Percentiles rank a stretch among this genome's conserved stretches.
Evolutionary conservation across 2,797 vertebrate genomes (phyloP).

Genomic region (Babyrousa celebensis): DNA sequence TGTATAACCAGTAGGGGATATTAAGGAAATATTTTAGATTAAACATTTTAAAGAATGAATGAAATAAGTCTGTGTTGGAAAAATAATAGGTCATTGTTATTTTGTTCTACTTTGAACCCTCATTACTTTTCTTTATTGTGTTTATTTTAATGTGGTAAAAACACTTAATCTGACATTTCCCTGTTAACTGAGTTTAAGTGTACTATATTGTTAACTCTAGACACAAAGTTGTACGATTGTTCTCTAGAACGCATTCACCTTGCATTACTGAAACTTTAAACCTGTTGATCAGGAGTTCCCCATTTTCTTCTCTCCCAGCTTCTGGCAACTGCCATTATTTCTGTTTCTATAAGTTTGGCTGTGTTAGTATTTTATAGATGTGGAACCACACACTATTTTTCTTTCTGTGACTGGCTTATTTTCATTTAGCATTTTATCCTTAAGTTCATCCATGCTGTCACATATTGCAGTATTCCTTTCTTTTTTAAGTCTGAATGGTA

Average conservation of each 20-base stretch:
- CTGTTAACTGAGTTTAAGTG: background rate
- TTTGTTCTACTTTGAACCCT: background rate
- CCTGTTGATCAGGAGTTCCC: background rate
- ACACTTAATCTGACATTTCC: background rate
- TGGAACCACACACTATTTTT: background rate
- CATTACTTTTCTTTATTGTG: background rate
- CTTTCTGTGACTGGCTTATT: background rate
- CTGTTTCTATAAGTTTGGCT: background rate
- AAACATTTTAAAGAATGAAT: background rate
- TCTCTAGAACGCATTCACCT: background rate
- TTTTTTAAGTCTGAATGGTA: background rate
- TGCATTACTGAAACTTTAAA: background rate
- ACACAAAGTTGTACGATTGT: background rate
- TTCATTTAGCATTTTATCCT: background rate
- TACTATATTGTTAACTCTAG: background rate
- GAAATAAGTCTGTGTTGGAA: background rate
- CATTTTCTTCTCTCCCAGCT: background rate
- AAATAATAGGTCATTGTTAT: background rate
- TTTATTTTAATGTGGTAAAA: background rate
- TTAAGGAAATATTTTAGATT: background rate
- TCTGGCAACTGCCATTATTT: background rate
- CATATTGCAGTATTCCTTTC: background rate
- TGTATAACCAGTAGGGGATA: background rate
- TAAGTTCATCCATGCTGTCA: background rate
- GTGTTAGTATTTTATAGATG: background rate